phyloP scores from a whole-genome alignment of 2,113 vertebrate species.

The Brienomyrus brachyistius region DNA sequence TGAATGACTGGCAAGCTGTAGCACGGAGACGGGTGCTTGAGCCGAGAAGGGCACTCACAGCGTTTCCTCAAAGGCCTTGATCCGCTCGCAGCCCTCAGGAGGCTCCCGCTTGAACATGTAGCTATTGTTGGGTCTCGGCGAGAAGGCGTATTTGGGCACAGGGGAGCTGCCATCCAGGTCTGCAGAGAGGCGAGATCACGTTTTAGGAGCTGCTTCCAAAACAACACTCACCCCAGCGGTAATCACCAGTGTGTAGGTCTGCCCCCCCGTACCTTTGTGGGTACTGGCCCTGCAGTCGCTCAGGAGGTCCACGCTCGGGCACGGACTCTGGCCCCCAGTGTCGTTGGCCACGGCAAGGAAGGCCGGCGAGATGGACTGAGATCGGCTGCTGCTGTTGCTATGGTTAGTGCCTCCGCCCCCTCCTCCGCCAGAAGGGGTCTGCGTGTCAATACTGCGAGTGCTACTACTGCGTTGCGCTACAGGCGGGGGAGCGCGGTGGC shows the following conservation, averaged over 20 bases:
- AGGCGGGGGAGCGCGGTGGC: conserved; percentile 87
- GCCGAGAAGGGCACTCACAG: conserved; percentile 70
- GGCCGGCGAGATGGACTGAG: conserved; percentile 85
- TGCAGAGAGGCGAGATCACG: conserved; percentile 42
- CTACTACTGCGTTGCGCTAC: conserved; percentile 85
- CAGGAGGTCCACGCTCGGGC: conserved; percentile 66
- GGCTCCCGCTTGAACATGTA: conserved; percentile 98
- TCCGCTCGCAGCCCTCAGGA: conserved; percentile 93
- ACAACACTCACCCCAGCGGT: neutral
- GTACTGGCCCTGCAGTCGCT: conserved; percentile 81
- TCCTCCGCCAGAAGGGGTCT: conserved; percentile 85
- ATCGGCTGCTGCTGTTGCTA: conserved; percentile 89
- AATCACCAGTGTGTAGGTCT: neutral
- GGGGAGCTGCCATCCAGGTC: conserved; percentile 91
- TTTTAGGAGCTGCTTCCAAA: neutral
- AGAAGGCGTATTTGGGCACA: conserved; percentile 93
- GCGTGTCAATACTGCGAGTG: conserved; percentile 93
- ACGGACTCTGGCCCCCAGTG: conserved; percentile 76
- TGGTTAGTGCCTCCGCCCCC: conserved; percentile 51
- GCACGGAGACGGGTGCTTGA: neutral
- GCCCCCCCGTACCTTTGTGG: conserved; percentile 36
- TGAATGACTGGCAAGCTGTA: neutral
- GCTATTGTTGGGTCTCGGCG: conserved; percentile 98
- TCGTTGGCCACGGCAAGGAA: conserved; percentile 89
- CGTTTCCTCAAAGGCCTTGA: conserved; percentile 91